Percentiles rank a stretch among this genome's conserved stretches.
Evolutionary conservation across 1,140 invertebrate genomes (phyloP).

Genomic region (Drosophila lacertosa): DNA sequence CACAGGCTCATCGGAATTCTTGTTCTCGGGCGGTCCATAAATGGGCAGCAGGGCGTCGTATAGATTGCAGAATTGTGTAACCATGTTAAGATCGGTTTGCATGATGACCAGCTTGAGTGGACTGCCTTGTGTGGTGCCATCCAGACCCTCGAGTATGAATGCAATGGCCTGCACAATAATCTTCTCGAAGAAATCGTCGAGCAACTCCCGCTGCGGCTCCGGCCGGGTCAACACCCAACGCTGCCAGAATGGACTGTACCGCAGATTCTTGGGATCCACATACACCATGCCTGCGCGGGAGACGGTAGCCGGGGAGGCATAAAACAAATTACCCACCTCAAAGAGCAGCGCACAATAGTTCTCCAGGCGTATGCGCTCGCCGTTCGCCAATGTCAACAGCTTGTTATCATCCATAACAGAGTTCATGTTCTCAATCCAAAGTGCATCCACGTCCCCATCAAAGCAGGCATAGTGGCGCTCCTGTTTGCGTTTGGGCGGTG

Average conservation of each 20-base stretch:
- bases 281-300: slow-evolving; percentile 97
- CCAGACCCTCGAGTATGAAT: slow-evolving; percentile 90
- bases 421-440: slow-evolving; percentile 98
- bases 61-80: slow-evolving; percentile 92
- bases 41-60: slow-evolving; percentile 88
- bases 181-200: slow-evolving; percentile 78
- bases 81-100: slow-evolving; percentile 93
- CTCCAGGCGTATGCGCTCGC: slow-evolving; percentile 93
- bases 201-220: slow-evolving; percentile 62
- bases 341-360: slow-evolving; percentile 93
- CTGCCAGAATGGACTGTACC: slow-evolving; percentile 93
- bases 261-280: slow-evolving; percentile 95
- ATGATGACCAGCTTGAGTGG: slow-evolving; percentile 92
- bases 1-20: slow-evolving; percentile 84
- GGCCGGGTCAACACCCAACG: slow-evolving; percentile 87
- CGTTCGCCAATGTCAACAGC: slow-evolving; percentile 94
- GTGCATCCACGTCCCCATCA: slow-evolving; percentile 96
- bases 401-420: slow-evolving; percentile 98
- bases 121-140: slow-evolving; percentile 89
- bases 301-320: slow-evolving; percentile 95
- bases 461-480: slow-evolving; percentile 94
- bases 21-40: slow-evolving; percentile 59
- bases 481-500: slow-evolving; percentile 62
- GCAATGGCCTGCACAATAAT: slow-evolving; percentile 89
- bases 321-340: slow-evolving; percentile 95